Conservation (phyloP, 1,140 invertebrate genomes). For the Pararge aegeria region DNA sequence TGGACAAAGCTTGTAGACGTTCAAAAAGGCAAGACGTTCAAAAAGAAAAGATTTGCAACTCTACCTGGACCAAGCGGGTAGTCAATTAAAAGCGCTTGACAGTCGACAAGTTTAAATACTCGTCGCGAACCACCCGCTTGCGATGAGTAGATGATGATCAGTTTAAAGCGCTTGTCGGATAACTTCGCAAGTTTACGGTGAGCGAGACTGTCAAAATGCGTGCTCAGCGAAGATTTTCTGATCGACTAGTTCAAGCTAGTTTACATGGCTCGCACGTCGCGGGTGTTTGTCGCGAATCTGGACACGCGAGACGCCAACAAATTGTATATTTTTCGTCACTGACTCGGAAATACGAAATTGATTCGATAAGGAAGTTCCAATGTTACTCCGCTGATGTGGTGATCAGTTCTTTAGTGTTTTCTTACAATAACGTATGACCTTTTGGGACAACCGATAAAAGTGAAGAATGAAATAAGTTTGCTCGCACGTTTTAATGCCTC, state of each 20-base stretch:
- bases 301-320: slow-evolving; percentile 10
- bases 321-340: slow-evolving; percentile 17
- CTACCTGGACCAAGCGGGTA: too few relatives aligned
- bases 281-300: slow-evolving; percentile 6
- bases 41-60: too few relatives aligned
- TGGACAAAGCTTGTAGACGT: too few relatives aligned
- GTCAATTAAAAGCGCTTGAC: too few relatives aligned
- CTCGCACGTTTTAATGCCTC: too few relatives aligned
- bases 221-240: slow-evolving; percentile 3
- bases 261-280: slow-evolving; percentile 12
- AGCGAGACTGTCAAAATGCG: neutral
- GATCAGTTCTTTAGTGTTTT: neutral
- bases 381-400: slow-evolving; percentile 7
- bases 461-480: too few relatives aligned
- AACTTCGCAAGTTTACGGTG: neutral
- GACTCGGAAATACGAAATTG: slow-evolving; percentile 12
- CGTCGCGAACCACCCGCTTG: too few relatives aligned
- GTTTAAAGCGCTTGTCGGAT: neutral
- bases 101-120: too few relatives aligned
- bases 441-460: too few relatives aligned
- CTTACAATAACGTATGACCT: too few relatives aligned
- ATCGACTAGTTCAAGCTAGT: slow-evolving; percentile 4
- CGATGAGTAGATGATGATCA: too few relatives aligned
- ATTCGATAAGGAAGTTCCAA: neutral
- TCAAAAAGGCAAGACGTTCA: too few relatives aligned